Percentiles rank a stretch among this genome's conserved stretches.
These are phyloP conservation scores for Helogale parvula DNA, from an alignment of 2,113 vertebrate species.

Conservation along the genomic window DNA sequence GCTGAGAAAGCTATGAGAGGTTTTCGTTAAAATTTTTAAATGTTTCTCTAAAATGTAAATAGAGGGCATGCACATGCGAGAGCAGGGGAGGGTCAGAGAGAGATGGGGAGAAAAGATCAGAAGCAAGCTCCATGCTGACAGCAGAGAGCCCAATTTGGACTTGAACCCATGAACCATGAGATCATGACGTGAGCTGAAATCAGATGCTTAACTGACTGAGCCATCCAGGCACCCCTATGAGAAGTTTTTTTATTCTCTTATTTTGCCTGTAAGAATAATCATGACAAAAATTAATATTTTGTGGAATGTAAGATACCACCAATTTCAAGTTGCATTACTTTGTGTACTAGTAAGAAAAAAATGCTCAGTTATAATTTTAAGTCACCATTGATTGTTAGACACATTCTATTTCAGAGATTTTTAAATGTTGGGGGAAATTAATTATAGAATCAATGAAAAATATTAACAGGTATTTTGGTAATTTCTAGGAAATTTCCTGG, in stretches of 20 bases:
- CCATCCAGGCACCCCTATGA: no score
- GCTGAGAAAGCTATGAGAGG: not conserved
- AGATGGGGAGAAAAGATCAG: no score
- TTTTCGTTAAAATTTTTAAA: no score
- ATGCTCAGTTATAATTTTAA: not conserved
- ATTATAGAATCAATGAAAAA: slow-evolving; percentile 31
- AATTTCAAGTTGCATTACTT: slow-evolving; percentile 31
- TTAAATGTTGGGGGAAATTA: slow-evolving; percentile 29
- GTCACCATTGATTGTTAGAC: not conserved
- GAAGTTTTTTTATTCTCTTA: not conserved
- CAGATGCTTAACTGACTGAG: no score
- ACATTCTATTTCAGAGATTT: not conserved
- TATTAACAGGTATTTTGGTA: not conserved
- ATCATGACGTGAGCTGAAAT: no score
- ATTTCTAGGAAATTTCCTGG: slow-evolving; percentile 26
- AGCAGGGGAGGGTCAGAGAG: no score
- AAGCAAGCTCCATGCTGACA: no score
- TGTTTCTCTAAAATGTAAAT: no score
- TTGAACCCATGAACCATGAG: no score
- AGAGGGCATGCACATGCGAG: no score
- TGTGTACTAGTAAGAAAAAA: not conserved
- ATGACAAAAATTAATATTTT: not conserved
- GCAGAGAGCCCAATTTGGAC: no score
- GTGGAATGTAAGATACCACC: not conserved
- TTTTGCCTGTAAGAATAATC: not conserved